These are phyloP conservation scores for Rhegmatorhina hoffmannsi DNA, from an alignment of 2,113 vertebrate genomes.

Conservation along the genomic window DNA sequence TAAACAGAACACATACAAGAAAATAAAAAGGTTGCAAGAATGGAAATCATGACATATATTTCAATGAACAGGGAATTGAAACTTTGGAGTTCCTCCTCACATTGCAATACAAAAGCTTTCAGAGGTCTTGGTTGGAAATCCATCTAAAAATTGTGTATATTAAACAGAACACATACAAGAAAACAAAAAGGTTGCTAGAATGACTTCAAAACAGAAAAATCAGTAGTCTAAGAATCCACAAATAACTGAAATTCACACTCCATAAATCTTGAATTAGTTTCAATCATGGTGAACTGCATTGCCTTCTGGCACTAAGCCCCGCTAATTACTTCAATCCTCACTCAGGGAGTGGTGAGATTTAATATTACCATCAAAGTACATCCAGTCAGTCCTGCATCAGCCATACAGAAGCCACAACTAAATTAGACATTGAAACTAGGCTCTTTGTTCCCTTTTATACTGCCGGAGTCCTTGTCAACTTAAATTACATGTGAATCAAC, in stretches of 20 bases:
- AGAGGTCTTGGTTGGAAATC: background rate
- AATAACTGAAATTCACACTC: slow-evolving; percentile 40
- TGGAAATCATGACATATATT: background rate
- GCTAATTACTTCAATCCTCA: slow-evolving; percentile 53
- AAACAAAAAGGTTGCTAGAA: background rate
- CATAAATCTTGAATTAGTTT: slow-evolving; percentile 36
- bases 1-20: no score
- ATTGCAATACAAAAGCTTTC: background rate
- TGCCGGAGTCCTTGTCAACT: slow-evolving; percentile 33
- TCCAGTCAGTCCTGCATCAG: slow-evolving; percentile 12
- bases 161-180: background rate
- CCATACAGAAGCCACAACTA: slow-evolving; percentile 32
- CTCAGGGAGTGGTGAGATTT: slow-evolving; percentile 34
- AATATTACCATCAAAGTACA: slow-evolving; percentile 36
- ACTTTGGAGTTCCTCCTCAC: background rate
- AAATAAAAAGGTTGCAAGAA: background rate
- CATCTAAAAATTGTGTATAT: background rate
- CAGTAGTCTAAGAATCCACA: background rate
- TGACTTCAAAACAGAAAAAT: background rate
- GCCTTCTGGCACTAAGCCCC: slow-evolving; percentile 15
- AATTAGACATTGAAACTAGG: slow-evolving; percentile 38
- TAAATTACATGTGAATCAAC: slow-evolving; percentile 28
- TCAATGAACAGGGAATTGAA: background rate
- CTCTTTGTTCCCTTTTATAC: slow-evolving; percentile 28
- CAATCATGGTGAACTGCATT: background rate